Percentiles rank a stretch among this genome's conserved stretches.
Conservation (phyloP, 2,113 vertebrate species). For the Loxodonta africana region DNA sequence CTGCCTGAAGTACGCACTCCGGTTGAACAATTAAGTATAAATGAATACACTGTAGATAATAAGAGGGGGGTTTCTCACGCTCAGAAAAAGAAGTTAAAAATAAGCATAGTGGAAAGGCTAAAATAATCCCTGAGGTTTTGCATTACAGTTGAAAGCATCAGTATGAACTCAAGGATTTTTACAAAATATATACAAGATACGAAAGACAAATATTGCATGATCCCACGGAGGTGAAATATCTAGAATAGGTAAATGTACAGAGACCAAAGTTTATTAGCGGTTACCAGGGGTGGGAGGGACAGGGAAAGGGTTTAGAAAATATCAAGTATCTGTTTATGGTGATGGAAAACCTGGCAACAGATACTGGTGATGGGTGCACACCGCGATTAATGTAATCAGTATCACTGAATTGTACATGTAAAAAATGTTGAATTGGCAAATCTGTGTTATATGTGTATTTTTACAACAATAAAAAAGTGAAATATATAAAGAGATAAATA, state of each 20-base stretch:
- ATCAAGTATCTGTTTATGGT: no score
- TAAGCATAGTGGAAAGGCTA: not conserved
- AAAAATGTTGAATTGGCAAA: no score
- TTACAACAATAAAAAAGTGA: no score
- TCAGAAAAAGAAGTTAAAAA: not conserved
- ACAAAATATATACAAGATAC: not conserved
- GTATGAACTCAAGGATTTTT: not conserved
- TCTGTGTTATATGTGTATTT: no score
- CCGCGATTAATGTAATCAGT: no score
- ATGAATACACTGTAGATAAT: not conserved
- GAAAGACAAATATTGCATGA: not conserved
- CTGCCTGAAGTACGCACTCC: not conserved
- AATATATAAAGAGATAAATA: not conserved
- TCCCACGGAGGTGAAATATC: not conserved
- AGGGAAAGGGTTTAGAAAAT: no score
- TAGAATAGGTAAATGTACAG: not conserved
- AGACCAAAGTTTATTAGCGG: no score
- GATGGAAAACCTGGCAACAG: not conserved
- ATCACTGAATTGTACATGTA: no score
- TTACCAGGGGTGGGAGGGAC: no score
- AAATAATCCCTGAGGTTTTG: not conserved
- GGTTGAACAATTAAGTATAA: not conserved
- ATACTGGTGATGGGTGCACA: not conserved
- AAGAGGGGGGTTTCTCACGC: not conserved
- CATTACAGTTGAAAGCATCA: not conserved